Conservation (phyloP, 2,797 vertebrate species). For the Buphagus erythrorhynchus region DNA sequence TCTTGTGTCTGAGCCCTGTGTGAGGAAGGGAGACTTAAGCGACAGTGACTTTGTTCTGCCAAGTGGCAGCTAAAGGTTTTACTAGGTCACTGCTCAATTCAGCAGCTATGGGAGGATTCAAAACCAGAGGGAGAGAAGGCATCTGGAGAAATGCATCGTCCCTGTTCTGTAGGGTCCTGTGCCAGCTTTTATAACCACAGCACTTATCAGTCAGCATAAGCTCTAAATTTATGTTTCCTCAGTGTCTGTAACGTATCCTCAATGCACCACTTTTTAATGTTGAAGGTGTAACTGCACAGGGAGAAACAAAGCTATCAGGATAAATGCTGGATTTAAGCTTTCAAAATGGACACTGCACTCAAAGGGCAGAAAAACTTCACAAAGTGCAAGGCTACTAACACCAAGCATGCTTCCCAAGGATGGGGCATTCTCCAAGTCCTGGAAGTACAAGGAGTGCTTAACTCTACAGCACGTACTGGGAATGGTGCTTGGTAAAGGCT, state of each 20-base stretch:
- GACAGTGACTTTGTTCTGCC: conserved; percentile 9
- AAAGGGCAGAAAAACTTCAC: not conserved
- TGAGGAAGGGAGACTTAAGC: not conserved
- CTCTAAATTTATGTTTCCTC: not conserved
- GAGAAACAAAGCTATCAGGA: not conserved
- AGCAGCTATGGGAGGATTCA: not conserved
- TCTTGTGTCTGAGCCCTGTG: not conserved
- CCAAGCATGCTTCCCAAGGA: not conserved
- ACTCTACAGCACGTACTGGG: accelerated
- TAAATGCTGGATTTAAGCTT: not conserved
- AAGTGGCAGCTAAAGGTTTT: not conserved
- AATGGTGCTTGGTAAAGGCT: not conserved
- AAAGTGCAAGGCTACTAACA: not conserved
- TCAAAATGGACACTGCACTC: not conserved
- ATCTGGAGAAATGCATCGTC: not conserved
- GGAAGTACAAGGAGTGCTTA: not conserved
- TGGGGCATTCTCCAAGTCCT: not conserved
- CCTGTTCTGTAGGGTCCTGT: not conserved
- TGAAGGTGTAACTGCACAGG: not conserved
- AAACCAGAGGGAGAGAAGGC: not conserved
- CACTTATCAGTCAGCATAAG: not conserved
- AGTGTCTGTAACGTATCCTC: not conserved
- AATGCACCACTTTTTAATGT: not conserved
- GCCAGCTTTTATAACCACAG: not conserved
- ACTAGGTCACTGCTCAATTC: not conserved